These are phyloP conservation scores for Apodemia hepburni DNA, from an alignment of 2,888 invertebrate species.

Conservation along the genomic window DNA sequence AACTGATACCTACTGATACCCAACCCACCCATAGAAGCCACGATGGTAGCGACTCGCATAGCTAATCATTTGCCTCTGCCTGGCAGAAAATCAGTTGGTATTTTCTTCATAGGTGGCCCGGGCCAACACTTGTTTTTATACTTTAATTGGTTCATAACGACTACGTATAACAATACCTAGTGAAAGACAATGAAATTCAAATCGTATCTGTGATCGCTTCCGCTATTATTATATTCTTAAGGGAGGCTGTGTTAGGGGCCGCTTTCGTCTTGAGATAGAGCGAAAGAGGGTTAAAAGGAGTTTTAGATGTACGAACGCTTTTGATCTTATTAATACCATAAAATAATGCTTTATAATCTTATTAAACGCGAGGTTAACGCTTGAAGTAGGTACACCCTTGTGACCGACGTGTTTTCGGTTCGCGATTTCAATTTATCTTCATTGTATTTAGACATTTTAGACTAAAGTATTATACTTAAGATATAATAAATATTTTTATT, in stretches of 20 bases:
- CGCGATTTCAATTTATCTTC: constrained; percentile 48
- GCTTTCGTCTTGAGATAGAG: constrained; percentile 18
- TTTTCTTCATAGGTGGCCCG: too few relatives aligned
- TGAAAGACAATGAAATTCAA: constrained; percentile 5
- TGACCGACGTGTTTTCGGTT: constrained; percentile 42
- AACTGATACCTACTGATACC: too few relatives aligned
- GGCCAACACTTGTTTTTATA: too few relatives aligned
- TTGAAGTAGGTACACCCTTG: constrained; percentile 58
- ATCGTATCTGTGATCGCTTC: constrained; percentile 12
- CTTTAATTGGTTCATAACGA: too few relatives aligned
- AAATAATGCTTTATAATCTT: constrained; percentile 88
- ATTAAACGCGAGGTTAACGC: constrained; percentile 87
- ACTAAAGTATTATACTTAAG: constrained; percentile 12
- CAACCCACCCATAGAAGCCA: too few relatives aligned
- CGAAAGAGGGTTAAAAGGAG: constrained; percentile 76
- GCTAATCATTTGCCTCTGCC: too few relatives aligned
- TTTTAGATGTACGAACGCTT: constrained; percentile 83
- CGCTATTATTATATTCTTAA: constrained; percentile 16
- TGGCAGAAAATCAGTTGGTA: too few relatives aligned
- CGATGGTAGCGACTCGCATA: too few relatives aligned
- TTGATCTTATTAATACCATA: constrained; percentile 88
- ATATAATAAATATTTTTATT: too few relatives aligned
- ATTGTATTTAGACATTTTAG: constrained; percentile 47
- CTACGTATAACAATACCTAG: not conserved
- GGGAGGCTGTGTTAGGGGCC: constrained; percentile 13